These are phyloP conservation scores for Silurus asotus DNA, from an alignment of 2,113 vertebrate genomes.

Conservation along the genomic window DNA sequence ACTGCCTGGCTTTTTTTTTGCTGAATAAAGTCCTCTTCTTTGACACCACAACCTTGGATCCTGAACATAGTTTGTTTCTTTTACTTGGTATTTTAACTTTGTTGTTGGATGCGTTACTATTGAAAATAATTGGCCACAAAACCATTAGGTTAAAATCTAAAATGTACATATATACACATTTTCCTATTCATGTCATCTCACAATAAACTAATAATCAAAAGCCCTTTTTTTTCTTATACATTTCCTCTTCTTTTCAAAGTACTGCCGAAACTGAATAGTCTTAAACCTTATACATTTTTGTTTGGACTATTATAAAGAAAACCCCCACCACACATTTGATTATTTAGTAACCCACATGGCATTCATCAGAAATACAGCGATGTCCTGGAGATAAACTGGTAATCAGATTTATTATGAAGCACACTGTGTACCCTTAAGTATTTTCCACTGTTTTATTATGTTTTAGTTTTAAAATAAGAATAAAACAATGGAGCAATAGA, in stretches of 20 bases:
- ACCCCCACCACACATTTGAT: neutral
- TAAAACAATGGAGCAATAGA: neutral
- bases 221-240: neutral
- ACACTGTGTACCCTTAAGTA: neutral
- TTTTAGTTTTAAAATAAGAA: neutral
- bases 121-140: too few relatives aligned
- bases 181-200: neutral
- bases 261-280: neutral
- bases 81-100: too few relatives aligned
- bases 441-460: neutral
- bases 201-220: neutral
- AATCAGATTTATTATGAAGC: neutral
- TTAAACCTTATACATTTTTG: neutral
- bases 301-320: neutral
- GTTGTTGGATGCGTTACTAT: too few relatives aligned
- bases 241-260: neutral
- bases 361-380: neutral
- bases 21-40: too few relatives aligned
- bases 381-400: too few relatives aligned
- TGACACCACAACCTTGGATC: too few relatives aligned
- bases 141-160: too few relatives aligned
- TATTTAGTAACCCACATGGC: neutral
- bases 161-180: too few relatives aligned
- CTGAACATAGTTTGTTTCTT: too few relatives aligned
- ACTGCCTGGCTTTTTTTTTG: too few relatives aligned